Base-by-base conservation (phyloP, 1,140 invertebrate species). In the Rhopalosiphum padi region DNA sequence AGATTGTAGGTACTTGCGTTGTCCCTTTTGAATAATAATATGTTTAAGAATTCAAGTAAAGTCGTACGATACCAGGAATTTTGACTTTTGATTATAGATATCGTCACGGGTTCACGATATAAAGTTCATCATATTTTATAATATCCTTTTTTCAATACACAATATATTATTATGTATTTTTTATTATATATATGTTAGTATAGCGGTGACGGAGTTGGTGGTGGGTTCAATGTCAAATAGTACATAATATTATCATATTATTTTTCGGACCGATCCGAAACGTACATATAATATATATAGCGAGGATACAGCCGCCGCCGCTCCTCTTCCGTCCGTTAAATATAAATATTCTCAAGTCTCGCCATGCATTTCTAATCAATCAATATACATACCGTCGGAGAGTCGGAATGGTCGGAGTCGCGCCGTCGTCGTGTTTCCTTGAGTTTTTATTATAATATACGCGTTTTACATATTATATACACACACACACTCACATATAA, bases 311-410 rank as follows among this genome's bases (percentile, higher is more conserved):
- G n/a, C 53, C 25, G 86, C 53, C 25, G 86, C 43, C 46, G 88
- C 30, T 91, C 90, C 37, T 91, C 55, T 68, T 68, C 25, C 41
- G 85, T 46, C 85, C 53, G 35, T 35, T 1, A 35, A 53, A 53
- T 35, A 53, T 37, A 53, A 89, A 89, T 77, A 18, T 89, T 89
- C 48, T 51, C 5, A 89, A 53, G 48, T 92, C 55, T 89, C 48
- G 30, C 68, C 46, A 15, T 41, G 68, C 46, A 83, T 92, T 83
- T 92, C 91, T 83, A 92, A 92, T 92, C 91, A 85, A 92, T 92
- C 91, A 92, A 92, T 92, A 92, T 85, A 91, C 37, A 23, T 35
- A 37, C 41, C 41, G 85, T 86, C 83, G 22, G 22, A 43, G 35
- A 77, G 68, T 77, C 77, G 18, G 43, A 21, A 90, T 41, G 5